Evolutionary conservation across 2,888 invertebrate genomes (phyloP).

Genomic region (Tryphoninae sp.): DNA sequence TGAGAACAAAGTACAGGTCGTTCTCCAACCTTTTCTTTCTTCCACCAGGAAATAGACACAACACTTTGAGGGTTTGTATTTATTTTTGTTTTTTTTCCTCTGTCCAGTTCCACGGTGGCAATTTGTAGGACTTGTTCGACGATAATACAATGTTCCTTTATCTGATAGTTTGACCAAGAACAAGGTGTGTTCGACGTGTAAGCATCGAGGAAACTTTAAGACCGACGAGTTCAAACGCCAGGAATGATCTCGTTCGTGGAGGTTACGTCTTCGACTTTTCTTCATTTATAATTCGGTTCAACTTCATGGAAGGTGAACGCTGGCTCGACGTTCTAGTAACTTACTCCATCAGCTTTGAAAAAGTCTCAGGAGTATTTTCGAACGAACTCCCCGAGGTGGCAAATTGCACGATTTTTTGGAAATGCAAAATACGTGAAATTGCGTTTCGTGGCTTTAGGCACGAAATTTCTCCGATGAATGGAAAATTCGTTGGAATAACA

Average conservation of each 20-base stretch:
- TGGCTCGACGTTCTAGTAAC: background rate
- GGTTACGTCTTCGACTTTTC: background rate
- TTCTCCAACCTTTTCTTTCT: background rate
- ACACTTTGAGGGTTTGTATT: background rate
- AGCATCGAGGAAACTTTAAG: background rate
- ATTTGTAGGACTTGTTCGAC: conserved; percentile 16
- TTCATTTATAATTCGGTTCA: background rate
- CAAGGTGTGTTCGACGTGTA: background rate
- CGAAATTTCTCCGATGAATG: background rate
- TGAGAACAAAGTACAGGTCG: background rate
- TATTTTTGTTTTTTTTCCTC: background rate
- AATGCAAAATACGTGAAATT: background rate
- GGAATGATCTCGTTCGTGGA: background rate
- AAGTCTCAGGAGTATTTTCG: background rate
- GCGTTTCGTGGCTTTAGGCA: background rate
- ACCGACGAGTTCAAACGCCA: background rate
- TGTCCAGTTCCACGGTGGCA: background rate
- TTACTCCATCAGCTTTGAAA: background rate
- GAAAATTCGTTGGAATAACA: background rate
- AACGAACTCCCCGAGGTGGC: background rate
- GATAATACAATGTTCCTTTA: conserved; percentile 5
- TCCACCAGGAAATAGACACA: background rate
- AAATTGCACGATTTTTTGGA: background rate
- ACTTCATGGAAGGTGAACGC: background rate
- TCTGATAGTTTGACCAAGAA: background rate